phyloP scores from a whole-genome alignment of 2,888 invertebrate genomes.

The Lepetodrilus schrolli region DNA sequence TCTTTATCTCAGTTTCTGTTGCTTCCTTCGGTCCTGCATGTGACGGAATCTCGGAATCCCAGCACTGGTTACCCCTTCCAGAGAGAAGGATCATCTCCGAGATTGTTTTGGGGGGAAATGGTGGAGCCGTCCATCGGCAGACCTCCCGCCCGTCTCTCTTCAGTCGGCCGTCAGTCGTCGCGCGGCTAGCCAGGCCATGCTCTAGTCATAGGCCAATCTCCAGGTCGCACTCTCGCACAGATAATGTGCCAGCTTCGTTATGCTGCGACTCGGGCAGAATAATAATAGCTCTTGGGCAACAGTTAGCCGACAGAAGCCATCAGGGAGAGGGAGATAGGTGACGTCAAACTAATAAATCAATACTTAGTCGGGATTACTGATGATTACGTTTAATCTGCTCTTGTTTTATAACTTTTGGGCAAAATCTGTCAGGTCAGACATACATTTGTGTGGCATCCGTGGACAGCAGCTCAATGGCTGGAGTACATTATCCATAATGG shows the following conservation, averaged over 20 bases:
- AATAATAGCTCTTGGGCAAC: slow-evolving; percentile 30
- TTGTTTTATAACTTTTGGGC: slow-evolving; percentile 14
- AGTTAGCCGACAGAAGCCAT: slow-evolving; percentile 24
- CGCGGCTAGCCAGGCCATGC: background rate
- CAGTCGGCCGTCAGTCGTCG: background rate
- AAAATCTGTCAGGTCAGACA: slow-evolving; percentile 4
- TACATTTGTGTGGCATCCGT: slow-evolving; percentile 15
- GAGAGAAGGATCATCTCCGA: too few species aligned
- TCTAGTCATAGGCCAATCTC: slow-evolving; percentile 19
- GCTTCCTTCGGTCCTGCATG: background rate
- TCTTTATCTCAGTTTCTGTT: background rate
- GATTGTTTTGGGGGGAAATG: too few species aligned
- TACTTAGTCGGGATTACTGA: slow-evolving; percentile 17
- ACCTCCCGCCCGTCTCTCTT: too few species aligned
- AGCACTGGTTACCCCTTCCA: too few species aligned
- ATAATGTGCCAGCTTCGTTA: slow-evolving; percentile 26
- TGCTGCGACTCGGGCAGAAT: slow-evolving; percentile 24
- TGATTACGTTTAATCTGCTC: slow-evolving; percentile 22
- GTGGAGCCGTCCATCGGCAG: too few species aligned
- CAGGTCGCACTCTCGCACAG: slow-evolving; percentile 1
- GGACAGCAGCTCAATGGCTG: background rate
- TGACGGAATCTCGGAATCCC: slow-evolving; percentile 20
- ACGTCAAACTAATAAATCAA: slow-evolving; percentile 41
- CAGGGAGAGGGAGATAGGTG: slow-evolving; percentile 31
- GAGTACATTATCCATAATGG: background rate